Evolutionary conservation across 2,888 invertebrate species (phyloP), one percentile per base, ranked within the genome.

Genomic region (Gibbula magus): DNA sequence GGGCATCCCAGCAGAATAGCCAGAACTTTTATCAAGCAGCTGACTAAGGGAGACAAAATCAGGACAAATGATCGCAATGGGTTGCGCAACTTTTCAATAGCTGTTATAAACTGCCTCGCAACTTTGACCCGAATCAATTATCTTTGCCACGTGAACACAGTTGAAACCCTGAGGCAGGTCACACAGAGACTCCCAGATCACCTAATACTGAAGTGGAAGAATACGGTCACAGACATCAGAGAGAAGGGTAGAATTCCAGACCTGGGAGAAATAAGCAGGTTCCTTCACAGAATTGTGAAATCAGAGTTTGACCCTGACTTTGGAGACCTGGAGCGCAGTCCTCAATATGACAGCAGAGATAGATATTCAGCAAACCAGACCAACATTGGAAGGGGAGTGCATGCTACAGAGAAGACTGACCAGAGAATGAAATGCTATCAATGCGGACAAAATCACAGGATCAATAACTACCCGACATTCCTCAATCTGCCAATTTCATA

Each of bases 401-500:
- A 25, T 56, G 56, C 20, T 25, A 56, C 56, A 56, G 20, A 56
- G 25, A 56, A n/a, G 25, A 56, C 56, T 25, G 22, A 25, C 1
- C 20, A 56, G 25, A 45, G 45, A 45, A 61, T 61, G 20, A 22
- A 61, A 22, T 61, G 61, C 7, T 22, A 61, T 22, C 25, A 25
- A 1, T 61, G 61, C 22, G 7, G 61, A 66, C 52, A 61, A 18
- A 35, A 66, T 74, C 18, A 29, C 76, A 18, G 80, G 45, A 45
- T 45, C 45, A 45, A 45, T 45, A 45, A 76, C 3, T 80, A 77
- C 53, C 76, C 52, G 1, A 70, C 35, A 2, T 80, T 61, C 61
- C 20, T n/a, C 0, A 61, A 61, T 22, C 16, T 29, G 2, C 22
- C 61, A 22, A 67, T 75, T 22, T 32, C 66, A 8, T 18, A 32